Percentiles rank a stretch among this genome's conserved stretches.
These are phyloP conservation scores for Ameiurus melas DNA, from an alignment of 2,113 vertebrate genomes.

Conservation along the genomic window DNA sequence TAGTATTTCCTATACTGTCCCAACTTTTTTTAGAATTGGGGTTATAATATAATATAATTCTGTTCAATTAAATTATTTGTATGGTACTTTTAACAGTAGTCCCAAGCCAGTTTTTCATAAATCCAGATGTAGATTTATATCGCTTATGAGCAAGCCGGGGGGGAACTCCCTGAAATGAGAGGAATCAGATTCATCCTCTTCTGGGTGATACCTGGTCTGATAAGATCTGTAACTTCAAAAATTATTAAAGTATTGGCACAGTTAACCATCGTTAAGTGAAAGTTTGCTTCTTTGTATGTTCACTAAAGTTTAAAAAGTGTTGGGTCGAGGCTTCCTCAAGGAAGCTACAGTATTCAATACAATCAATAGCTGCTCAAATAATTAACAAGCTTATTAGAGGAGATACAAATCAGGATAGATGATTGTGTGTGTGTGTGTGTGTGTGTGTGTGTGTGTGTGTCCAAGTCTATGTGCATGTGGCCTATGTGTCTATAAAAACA, in stretches of 20 bases:
- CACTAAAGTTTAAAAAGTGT: background rate
- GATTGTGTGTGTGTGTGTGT: background rate
- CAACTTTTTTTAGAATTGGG: too few species aligned
- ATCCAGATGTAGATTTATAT: background rate
- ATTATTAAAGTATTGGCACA: background rate
- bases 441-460: background rate
- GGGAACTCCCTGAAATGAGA: background rate
- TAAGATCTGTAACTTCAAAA: background rate
- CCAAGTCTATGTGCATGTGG: slow-evolving; percentile 32
- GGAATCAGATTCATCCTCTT: background rate
- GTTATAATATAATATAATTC: background rate
- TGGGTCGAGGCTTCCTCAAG: background rate
- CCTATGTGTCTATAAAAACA: slow-evolving; percentile 43
- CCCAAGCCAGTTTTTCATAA: background rate
- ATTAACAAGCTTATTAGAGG: background rate
- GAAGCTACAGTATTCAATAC: background rate
- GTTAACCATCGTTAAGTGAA: background rate
- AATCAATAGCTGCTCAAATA: background rate
- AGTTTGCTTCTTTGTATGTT: background rate
- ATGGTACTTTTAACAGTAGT: background rate
- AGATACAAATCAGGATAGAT: background rate
- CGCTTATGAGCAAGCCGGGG: background rate
- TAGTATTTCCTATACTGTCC: too few species aligned
- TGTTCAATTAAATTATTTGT: background rate
- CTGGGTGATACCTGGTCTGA: background rate